phyloP scores from a whole-genome alignment of 2,797 vertebrate species.

The Eulemur coronatus region DNA sequence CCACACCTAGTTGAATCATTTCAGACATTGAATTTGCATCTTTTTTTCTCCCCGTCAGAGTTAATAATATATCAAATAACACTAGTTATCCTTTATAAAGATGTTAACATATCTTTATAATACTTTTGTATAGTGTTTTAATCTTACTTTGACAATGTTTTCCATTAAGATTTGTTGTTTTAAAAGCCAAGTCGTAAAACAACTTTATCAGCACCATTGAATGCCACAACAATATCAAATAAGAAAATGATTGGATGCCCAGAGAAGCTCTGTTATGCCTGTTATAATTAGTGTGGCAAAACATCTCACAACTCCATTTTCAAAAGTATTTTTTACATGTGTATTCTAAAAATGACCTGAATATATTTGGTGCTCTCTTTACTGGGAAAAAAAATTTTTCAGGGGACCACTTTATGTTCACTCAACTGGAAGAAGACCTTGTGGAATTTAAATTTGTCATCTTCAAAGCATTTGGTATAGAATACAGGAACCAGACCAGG shows the following conservation, averaged over 20 bases:
- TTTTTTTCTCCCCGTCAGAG: neutral
- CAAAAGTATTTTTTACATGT: neutral
- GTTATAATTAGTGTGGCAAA: neutral
- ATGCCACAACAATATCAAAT: neutral
- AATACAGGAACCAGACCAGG: slow-evolving; percentile 32
- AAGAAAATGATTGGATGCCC: neutral
- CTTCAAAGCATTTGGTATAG: slow-evolving; percentile 45
- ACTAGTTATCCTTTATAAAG: neutral
- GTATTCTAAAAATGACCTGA: neutral
- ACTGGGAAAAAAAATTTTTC: neutral
- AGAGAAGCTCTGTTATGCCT: neutral
- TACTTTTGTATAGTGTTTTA: neutral
- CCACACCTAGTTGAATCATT: slow-evolving; percentile 57
- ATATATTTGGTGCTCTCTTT: neutral
- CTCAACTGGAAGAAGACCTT: slow-evolving; percentile 34
- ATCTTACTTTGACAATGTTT: neutral
- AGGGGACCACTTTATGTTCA: neutral
- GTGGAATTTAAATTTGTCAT: slow-evolving; percentile 63
- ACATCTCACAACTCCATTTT: neutral
- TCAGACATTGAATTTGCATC: neutral
- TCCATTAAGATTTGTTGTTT: slow-evolving; percentile 29
- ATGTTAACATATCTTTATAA: neutral
- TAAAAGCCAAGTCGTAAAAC: slow-evolving; percentile 8
- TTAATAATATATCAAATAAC: slow-evolving; percentile 32
- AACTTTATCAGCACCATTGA: neutral